Evolutionary conservation across 2,888 invertebrate species (phyloP).

Genomic region (Philopedon plagiatum): DNA sequence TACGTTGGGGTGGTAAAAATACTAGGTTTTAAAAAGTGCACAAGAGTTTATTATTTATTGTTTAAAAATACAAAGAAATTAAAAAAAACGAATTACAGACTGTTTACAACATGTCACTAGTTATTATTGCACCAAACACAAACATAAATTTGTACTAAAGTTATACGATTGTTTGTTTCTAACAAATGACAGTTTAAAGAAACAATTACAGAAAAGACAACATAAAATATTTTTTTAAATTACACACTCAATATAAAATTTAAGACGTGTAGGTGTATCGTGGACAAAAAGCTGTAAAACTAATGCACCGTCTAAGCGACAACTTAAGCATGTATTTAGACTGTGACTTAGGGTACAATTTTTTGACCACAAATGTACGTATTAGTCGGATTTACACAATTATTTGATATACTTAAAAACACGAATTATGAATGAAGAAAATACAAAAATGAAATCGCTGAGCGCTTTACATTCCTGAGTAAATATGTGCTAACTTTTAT

Average conservation of each 20-base stretch:
- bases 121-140: conserved; percentile 26
- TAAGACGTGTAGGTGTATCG: too few species aligned
- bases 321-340: too few species aligned
- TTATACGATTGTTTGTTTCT: neutral
- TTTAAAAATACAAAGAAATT: conserved; percentile 12
- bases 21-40: conserved; percentile 6
- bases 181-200: conserved; percentile 2
- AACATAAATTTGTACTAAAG: conserved; percentile 24
- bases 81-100: neutral
- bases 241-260: neutral
- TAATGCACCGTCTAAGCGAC: too few species aligned
- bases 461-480: conserved; percentile 18
- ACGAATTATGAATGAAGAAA: too few species aligned
- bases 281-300: too few species aligned
- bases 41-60: neutral
- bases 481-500: conserved; percentile 21
- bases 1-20: neutral
- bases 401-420: too few species aligned
- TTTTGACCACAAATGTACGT: too few species aligned
- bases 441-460: neutral
- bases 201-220: neutral
- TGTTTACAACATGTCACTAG: neutral
- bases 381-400: too few species aligned
- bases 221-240: neutral
- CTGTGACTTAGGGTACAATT: too few species aligned